Conservation (phyloP, 2,113 vertebrate species). For the Trichechus manatus region DNA sequence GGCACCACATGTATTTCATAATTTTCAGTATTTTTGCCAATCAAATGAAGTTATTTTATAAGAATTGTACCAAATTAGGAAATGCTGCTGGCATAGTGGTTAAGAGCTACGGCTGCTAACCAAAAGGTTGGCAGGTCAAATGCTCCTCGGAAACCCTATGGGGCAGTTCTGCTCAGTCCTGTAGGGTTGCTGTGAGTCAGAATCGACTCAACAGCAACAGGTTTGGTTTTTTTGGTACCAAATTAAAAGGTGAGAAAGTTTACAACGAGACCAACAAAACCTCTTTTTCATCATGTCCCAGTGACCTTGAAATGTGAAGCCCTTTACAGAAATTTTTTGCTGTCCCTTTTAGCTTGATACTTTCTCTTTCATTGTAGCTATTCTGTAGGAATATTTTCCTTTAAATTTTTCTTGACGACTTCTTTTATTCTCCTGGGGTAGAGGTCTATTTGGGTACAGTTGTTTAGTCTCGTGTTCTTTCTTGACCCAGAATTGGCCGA, state of each 20-base stretch:
- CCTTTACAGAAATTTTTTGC: neutral
- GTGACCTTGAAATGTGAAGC: neutral
- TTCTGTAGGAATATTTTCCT: slow-evolving; percentile 43
- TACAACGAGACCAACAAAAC: neutral
- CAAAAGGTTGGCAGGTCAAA: too few relatives aligned
- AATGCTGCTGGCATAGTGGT: too few relatives aligned
- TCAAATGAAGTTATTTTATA: slow-evolving; percentile 27
- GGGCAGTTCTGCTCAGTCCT: too few relatives aligned
- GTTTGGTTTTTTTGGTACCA: neutral
- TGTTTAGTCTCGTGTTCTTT: neutral
- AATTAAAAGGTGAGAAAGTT: neutral
- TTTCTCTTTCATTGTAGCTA: neutral
- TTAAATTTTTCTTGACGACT: neutral
- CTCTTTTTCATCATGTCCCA: neutral
- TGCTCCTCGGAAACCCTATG: too few relatives aligned
- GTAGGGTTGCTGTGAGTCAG: too few relatives aligned
- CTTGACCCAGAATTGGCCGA: neutral
- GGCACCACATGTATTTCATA: neutral
- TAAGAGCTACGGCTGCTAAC: too few relatives aligned
- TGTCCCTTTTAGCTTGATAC: neutral
- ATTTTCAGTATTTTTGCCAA: slow-evolving; percentile 26
- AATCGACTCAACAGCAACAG: too few relatives aligned
- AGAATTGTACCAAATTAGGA: neutral
- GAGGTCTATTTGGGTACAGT: neutral
- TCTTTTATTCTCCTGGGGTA: neutral